Evolutionary conservation across 1,140 invertebrate genomes (phyloP).

Genomic region (Parasteatoda tepidariorum): DNA sequence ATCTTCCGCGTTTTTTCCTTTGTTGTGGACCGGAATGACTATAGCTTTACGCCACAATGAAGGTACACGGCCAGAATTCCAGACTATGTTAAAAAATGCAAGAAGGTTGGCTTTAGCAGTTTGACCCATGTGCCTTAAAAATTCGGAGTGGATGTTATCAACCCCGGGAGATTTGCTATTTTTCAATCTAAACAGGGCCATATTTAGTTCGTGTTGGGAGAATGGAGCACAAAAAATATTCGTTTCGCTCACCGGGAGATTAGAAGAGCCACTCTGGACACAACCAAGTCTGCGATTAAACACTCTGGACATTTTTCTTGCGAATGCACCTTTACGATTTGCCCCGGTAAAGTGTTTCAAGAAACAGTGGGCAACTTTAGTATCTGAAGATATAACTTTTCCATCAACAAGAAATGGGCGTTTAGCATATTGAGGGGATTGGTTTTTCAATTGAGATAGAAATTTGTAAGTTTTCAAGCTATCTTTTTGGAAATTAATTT

Average conservation of each 20-base stretch:
- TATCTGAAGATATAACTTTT: too few species aligned
- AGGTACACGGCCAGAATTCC: background rate
- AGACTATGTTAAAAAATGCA: background rate
- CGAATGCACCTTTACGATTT: background rate
- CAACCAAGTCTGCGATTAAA: background rate
- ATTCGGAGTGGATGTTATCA: background rate
- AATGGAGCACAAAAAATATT: background rate
- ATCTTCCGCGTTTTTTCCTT: background rate
- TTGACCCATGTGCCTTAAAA: background rate
- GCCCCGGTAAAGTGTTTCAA: too few species aligned
- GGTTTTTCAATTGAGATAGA: background rate
- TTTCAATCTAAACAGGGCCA: background rate
- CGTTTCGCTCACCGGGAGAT: background rate
- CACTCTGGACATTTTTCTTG: background rate
- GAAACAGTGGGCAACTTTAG: background rate
- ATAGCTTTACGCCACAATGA: too few species aligned
- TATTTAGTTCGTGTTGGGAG: background rate
- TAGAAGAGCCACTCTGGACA: too few species aligned
- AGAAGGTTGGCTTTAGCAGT: too few species aligned
- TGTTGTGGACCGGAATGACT: background rate
- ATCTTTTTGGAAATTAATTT: constrained; percentile 4
- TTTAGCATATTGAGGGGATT: too few species aligned
- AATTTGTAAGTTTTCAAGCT: too few species aligned
- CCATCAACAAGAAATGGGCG: background rate
- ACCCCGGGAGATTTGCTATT: background rate